Base-by-base conservation (phyloP, 2,888 invertebrate species). In the Arrhopalites spinosus region DNA sequence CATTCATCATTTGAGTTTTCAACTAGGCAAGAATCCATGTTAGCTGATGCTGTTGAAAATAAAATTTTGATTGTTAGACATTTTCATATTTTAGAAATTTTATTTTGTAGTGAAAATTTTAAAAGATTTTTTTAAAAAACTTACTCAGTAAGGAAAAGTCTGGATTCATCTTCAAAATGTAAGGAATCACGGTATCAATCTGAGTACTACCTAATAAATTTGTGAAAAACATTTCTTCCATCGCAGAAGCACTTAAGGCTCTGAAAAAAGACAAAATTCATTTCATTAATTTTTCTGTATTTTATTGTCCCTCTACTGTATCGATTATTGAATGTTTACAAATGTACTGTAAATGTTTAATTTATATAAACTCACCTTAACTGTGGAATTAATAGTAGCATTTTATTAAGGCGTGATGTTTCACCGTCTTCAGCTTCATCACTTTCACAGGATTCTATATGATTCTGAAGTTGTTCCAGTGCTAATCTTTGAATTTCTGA, bases 221-320 rank as follows among this genome's bases (percentile, higher is more conserved):
- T 2, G 94, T 92, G 85, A 97, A 96, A 88, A 96, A 96, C 73
- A 96, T 88, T 84, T 96, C 96, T 86, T 96, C 96, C 73, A 96
- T 88, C 78, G 77, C 79, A 43, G 77, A 75, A 59, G 79, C 76
- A 77, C 63, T 80, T 17, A 81, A 50, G 43, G 78, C 75, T 50
- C 82, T 82, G 43, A 8, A 64, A 47, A 69, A 56, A 63, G 13
- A 66, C 7, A 1, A 67, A 23, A 59, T 8, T 5, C 56, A 13
- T 25, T 50, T 7, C 53, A 56, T 17, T 50, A 50, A 20, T 47
- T 5, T 61, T n/a, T n/a, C n/a, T n/a, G n/a, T n/a, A n/a, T n/a
- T n/a, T n/a, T n/a, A n/a, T n/a, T n/a, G n/a, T n/a, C n/a, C n/a
- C n/a, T n/a, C n/a, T n/a, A n/a, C n/a, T n/a, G n/a, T n/a, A n/a